A percentile compares a stretch with the other conserved stretches of the same genome.
Evolutionary conservation across 2,113 vertebrate species (phyloP).

Genomic region (Epinephelus fuscoguttatus): DNA sequence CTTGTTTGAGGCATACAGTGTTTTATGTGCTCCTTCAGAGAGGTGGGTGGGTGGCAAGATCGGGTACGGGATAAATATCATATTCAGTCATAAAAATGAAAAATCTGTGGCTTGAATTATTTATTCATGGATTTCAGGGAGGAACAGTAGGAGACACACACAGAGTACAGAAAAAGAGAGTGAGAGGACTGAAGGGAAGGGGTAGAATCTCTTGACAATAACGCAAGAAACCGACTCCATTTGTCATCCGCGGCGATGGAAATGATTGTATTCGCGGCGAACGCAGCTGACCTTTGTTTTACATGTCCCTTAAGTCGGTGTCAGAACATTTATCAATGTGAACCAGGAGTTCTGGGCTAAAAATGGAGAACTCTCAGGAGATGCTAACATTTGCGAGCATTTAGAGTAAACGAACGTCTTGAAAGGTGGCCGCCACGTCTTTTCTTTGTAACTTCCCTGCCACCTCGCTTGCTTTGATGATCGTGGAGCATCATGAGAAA

Average conservation of each 20-base stretch:
- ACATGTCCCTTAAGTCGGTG: constrained; percentile 57
- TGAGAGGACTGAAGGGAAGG: constrained; percentile 23
- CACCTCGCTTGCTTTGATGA: constrained; percentile 55
- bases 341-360: constrained; percentile 20
- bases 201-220: constrained; percentile 57
- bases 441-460: constrained; percentile 35
- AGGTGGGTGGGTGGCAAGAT: constrained; percentile 45
- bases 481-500: constrained; percentile 30
- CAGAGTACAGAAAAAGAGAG: constrained; percentile 27
- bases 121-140: constrained; percentile 71
- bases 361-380: constrained; percentile 48
- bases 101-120: constrained; percentile 74
- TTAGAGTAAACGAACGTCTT: constrained; percentile 7
- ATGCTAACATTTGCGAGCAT: constrained; percentile 16
- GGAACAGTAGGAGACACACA: constrained; percentile 43
- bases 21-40: constrained; percentile 56
- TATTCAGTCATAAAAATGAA: constrained; percentile 69
- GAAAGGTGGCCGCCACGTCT: constrained; percentile 1
- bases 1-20: constrained; percentile 42
- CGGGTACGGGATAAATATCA: constrained; percentile 63
- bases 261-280: constrained; percentile 52
- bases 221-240: constrained; percentile 58
- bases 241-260: constrained; percentile 68
- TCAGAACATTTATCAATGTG: constrained; percentile 62
- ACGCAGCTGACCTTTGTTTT: constrained; percentile 75